These are phyloP conservation scores for Ectropis grisescens DNA, from an alignment of 1,140 invertebrate species.

Conservation along the genomic window DNA sequence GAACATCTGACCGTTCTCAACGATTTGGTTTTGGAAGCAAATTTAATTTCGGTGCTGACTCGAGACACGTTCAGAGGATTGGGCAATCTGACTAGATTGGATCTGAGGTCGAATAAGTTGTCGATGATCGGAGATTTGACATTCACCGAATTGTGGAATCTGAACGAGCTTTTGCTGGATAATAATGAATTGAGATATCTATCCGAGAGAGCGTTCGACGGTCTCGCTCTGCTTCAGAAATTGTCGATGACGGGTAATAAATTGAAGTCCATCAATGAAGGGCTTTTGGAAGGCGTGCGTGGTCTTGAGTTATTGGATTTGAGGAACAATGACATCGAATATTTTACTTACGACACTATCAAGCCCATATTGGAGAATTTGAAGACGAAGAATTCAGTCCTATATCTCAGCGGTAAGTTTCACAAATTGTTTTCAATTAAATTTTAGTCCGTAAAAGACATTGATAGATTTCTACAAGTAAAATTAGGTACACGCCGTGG, in stretches of 20 bases:
- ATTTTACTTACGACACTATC: conserved; percentile 79
- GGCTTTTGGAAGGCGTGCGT: conserved; percentile 76
- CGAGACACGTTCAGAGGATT: conserved; percentile 80
- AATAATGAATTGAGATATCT: conserved; percentile 77
- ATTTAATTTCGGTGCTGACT: conserved; percentile 78
- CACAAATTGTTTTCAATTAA: conserved; percentile 6
- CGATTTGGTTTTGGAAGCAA: conserved; percentile 78
- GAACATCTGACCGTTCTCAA: conserved; percentile 75
- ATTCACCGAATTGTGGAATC: conserved; percentile 80
- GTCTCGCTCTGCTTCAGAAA: conserved; percentile 76
- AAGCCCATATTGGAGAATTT: conserved; percentile 83
- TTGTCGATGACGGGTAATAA: conserved; percentile 82
- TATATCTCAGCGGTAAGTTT: conserved; percentile 82
- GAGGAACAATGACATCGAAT: conserved; percentile 79
- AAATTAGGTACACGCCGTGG: too few relatives aligned
- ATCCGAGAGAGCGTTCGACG: conserved; percentile 79
- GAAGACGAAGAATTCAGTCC: conserved; percentile 74
- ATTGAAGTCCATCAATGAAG: conserved; percentile 76
- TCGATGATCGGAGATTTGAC: conserved; percentile 80
- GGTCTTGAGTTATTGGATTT: conserved; percentile 80
- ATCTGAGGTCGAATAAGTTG: conserved; percentile 79
- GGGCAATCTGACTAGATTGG: conserved; percentile 75
- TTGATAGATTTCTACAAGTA: too few relatives aligned
- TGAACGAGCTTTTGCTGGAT: conserved; percentile 81
- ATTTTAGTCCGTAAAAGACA: too few relatives aligned